These are phyloP conservation scores for Melanotaenia pygmaea DNA, from an alignment of 2,797 vertebrate species.

Conservation along the genomic window DNA sequence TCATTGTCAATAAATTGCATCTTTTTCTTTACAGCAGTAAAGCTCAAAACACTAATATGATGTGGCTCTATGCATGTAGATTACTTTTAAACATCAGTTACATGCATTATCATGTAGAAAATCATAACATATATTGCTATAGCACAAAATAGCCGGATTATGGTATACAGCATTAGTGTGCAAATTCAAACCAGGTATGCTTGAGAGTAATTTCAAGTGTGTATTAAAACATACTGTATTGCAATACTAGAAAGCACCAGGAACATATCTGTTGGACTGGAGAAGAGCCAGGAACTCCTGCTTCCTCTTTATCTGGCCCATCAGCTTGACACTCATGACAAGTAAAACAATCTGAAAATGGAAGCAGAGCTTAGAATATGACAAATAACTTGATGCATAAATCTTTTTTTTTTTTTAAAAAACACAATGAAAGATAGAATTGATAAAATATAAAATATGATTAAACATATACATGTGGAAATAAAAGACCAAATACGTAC, in stretches of 20 bases:
- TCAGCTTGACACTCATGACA: conserved; percentile 77
- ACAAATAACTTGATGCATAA: background rate
- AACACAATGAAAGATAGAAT: background rate
- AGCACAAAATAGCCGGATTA: conserved; percentile 61
- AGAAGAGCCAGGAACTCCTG: conserved; percentile 77
- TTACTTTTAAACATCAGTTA: conserved; percentile 57
- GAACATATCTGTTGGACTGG: conserved; percentile 77
- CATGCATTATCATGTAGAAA: conserved; percentile 66
- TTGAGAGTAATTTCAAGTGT: conserved; percentile 29
- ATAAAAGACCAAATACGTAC: conserved; percentile 39
- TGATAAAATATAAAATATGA: too few species aligned
- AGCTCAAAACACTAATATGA: conserved; percentile 38
- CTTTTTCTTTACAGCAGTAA: conserved; percentile 59
- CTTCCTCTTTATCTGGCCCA: conserved; percentile 77
- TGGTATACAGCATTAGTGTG: conserved; percentile 66
- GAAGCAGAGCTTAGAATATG: conserved; percentile 1
- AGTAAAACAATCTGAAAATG: conserved; percentile 69
- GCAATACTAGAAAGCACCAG: conserved; percentile 73
- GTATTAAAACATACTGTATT: conserved; percentile 44
- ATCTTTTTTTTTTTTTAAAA: too few species aligned
- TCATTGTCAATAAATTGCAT: conserved; percentile 47
- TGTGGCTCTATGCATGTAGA: conserved; percentile 60
- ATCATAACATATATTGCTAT: conserved; percentile 57
- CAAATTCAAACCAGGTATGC: conserved; percentile 66
- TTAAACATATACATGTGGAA: too few species aligned